These are phyloP conservation scores for Collichthys lucidus DNA, from an alignment of 2,113 vertebrate genomes.

Conservation along the genomic window DNA sequence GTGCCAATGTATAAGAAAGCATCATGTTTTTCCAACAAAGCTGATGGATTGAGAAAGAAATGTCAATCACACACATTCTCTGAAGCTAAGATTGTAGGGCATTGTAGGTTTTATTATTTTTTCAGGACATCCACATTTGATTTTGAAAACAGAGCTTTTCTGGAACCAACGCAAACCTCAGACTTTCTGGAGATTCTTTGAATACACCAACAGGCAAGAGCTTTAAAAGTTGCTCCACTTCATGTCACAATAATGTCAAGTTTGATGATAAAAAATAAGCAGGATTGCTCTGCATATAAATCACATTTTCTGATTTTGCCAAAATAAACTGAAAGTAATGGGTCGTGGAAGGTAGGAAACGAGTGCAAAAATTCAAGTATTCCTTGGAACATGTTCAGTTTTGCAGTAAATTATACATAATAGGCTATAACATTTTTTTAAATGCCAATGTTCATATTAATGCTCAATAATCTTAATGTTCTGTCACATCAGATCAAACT, in stretches of 20 bases:
- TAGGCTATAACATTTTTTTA: background rate
- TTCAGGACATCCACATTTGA: background rate
- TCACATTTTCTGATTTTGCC: background rate
- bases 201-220: background rate
- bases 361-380: background rate
- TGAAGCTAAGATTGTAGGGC: background rate
- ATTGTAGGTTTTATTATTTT: too few species aligned
- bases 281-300: background rate
- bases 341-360: background rate
- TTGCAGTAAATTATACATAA: slow-evolving; percentile 15
- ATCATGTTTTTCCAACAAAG: too few species aligned
- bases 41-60: too few species aligned
- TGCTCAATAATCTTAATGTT: slow-evolving; percentile 9
- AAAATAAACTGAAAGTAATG: background rate
- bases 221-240: background rate
- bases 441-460: background rate
- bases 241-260: background rate
- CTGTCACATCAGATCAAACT: slow-evolving; percentile 14
- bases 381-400: background rate
- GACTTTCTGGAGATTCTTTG: background rate
- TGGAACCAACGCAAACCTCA: background rate
- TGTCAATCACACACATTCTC: background rate
- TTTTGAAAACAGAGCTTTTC: background rate
- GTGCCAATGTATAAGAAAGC: background rate
- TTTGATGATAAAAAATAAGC: background rate